Percentiles rank a stretch among this genome's conserved stretches.
Evolutionary conservation across 2,113 vertebrate species (phyloP).

Genomic region (Peromyscus californicus): DNA sequence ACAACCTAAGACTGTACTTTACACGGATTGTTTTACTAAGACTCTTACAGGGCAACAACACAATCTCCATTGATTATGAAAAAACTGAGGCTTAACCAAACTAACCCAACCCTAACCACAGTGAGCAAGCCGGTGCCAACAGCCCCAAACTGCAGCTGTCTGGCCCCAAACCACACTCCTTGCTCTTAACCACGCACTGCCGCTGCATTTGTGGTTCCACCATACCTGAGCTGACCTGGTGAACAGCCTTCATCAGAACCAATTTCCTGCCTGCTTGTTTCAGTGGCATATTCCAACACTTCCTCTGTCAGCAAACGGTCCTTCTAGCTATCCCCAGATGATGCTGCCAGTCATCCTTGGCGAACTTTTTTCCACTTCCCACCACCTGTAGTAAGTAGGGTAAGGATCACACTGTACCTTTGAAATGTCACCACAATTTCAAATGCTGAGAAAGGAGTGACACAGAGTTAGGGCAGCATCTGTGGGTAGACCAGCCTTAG

Average conservation of each 20-base stretch:
- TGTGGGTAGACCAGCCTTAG: neutral
- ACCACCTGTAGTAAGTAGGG: accelerated
- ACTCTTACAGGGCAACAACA: neutral
- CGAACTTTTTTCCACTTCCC: neutral
- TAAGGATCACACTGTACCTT: neutral
- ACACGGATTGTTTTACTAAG: neutral
- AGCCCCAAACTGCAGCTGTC: neutral
- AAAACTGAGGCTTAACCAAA: neutral
- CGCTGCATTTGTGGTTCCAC: neutral
- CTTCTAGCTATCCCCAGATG: neutral
- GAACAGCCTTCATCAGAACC: neutral
- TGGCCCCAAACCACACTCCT: too few species aligned
- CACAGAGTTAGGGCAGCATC: neutral
- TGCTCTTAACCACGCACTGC: too few species aligned
- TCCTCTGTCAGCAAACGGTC: neutral
- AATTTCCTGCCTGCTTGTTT: neutral
- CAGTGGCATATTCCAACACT: too few species aligned
- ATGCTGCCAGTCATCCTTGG: neutral
- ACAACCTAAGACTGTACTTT: neutral
- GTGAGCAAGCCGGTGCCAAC: neutral
- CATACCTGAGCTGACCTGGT: too few species aligned
- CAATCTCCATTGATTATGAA: neutral
- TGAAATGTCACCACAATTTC: neutral
- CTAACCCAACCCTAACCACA: neutral
- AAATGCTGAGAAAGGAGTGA: neutral